Conservation (phyloP, 2,888 invertebrate species). For the Phyto melanocephala region DNA sequence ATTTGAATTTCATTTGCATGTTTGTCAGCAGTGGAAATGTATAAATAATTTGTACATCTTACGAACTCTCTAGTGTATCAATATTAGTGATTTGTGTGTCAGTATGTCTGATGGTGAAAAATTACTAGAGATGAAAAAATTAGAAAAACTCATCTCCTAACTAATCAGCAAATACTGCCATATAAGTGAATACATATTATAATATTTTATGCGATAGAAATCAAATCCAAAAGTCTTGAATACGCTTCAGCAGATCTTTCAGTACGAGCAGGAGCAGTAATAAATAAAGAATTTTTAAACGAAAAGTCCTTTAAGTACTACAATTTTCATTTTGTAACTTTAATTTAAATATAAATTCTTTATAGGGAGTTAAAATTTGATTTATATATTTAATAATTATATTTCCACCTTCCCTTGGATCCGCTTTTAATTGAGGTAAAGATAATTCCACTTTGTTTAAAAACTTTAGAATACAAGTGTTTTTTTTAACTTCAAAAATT, state of each 20-base stretch:
- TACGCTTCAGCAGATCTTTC: neutral
- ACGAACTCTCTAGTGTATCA: neutral
- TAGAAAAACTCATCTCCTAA: constrained; percentile 24
- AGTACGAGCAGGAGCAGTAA: too few species aligned
- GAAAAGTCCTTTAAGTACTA: too few species aligned
- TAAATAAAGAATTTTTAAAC: too few species aligned
- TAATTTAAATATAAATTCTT: too few species aligned
- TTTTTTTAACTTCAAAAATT: too few species aligned
- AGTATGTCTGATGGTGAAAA: neutral
- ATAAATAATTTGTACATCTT: constrained; percentile 34
- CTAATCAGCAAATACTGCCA: constrained; percentile 33
- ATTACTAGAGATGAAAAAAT: neutral
- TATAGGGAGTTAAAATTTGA: too few species aligned
- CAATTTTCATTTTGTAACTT: too few species aligned
- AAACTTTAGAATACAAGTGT: too few species aligned
- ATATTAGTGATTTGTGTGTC: neutral
- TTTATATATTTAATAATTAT: too few species aligned
- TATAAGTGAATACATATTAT: neutral
- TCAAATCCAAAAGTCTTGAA: constrained; percentile 17
- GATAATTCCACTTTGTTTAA: too few species aligned
- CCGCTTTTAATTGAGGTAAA: too few species aligned
- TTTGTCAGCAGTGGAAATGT: constrained; percentile 26
- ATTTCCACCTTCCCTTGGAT: too few species aligned
- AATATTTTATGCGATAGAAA: constrained; percentile 30
- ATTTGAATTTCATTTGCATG: constrained; percentile 37